Evolutionary conservation across 2,888 invertebrate genomes (phyloP).

Genomic region (Acholoe squamosa): DNA sequence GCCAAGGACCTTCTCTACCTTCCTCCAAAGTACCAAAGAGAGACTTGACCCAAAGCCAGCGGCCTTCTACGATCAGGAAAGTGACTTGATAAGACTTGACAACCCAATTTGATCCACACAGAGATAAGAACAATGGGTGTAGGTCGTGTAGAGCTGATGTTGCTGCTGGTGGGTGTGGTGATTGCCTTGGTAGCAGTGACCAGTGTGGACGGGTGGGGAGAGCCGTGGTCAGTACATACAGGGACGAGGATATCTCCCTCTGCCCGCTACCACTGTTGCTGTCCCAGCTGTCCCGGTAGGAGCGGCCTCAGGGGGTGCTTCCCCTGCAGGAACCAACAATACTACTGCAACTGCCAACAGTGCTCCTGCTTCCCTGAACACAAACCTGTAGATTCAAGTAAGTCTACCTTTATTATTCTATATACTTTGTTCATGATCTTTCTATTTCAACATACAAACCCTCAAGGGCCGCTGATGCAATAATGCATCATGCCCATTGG

Average conservation of each 20-base stretch:
- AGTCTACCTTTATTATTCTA: no score
- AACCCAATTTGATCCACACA: background rate
- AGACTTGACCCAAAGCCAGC: no score
- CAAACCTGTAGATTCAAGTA: conserved; percentile 48
- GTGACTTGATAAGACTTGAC: background rate
- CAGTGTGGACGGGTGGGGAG: conserved; percentile 19
- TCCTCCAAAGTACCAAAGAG: no score
- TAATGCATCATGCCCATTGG: no score
- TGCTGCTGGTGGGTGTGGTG: background rate
- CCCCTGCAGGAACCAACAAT: conserved; percentile 63
- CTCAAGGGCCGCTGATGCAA: no score
- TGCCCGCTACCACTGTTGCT: conserved; percentile 65
- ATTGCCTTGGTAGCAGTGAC: background rate
- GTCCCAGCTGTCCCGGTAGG: conserved; percentile 50
- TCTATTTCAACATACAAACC: no score
- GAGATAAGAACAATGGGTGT: background rate
- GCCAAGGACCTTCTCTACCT: no score
- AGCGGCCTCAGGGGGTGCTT: conserved; percentile 61
- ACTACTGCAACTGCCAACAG: conserved; percentile 64
- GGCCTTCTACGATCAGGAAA: no score
- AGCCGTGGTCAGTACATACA: conserved; percentile 32
- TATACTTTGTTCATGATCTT: no score
- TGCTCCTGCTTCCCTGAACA: conserved; percentile 65
- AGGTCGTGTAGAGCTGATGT: background rate
- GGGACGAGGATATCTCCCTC: conserved; percentile 47